Conservation (phyloP, 1,140 invertebrate species). For the Solen grandis region DNA sequence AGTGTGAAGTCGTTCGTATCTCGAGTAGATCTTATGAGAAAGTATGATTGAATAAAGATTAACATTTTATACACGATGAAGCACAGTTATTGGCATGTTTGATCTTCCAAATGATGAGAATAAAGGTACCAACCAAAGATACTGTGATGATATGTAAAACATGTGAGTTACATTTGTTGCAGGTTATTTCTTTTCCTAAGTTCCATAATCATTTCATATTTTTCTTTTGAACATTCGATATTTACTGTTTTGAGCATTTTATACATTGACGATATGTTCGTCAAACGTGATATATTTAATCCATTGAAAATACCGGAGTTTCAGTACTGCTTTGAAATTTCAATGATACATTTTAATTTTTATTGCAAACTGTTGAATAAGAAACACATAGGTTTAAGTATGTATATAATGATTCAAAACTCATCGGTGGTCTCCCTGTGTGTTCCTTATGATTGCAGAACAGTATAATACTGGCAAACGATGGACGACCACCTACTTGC, state of each 20-base stretch:
- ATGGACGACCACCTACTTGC: constrained; percentile 1
- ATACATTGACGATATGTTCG: too few relatives aligned
- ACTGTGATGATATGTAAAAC: background rate
- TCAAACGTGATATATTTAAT: too few relatives aligned
- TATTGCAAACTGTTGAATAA: background rate
- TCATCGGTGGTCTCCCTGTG: too few relatives aligned
- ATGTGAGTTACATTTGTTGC: too few relatives aligned
- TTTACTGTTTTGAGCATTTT: too few relatives aligned
- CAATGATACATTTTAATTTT: background rate
- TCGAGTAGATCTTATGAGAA: constrained; percentile 57
- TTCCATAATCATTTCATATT: too few relatives aligned
- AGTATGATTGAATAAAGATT: background rate
- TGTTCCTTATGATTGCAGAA: background rate
- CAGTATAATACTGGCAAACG: background rate
- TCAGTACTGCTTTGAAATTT: background rate
- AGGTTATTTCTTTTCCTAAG: too few relatives aligned
- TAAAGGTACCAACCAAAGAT: background rate
- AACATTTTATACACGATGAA: background rate
- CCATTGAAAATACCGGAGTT: too few relatives aligned
- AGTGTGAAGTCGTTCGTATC: constrained; percentile 74
- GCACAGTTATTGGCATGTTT: background rate
- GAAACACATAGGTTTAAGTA: background rate
- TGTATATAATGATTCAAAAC: too few relatives aligned
- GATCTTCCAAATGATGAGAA: background rate
- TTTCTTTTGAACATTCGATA: too few relatives aligned